phyloP scores from a whole-genome alignment of 2,113 vertebrate species.

The Merops nubicus region DNA sequence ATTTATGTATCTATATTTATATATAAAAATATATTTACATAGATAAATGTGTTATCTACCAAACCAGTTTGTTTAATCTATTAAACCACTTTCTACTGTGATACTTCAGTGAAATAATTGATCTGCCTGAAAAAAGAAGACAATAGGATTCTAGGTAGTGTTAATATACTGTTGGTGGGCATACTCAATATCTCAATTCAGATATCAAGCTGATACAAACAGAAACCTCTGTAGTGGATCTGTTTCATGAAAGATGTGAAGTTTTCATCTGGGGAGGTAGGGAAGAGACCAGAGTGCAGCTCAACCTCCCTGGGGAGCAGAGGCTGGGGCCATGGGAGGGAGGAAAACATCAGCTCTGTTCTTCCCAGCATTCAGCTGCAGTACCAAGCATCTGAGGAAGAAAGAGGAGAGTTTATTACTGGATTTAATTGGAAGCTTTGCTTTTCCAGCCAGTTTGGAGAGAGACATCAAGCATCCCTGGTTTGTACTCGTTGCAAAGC shows the following conservation, averaged over 20 bases:
- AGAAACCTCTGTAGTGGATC: not conserved
- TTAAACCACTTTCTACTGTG: not conserved
- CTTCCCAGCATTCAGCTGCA: not conserved
- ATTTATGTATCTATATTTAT: no score
- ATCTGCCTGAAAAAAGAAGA: not conserved
- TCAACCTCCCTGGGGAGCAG: accelerated
- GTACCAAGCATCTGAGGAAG: not conserved
- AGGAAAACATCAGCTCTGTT: not conserved
- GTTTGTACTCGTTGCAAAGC: not conserved
- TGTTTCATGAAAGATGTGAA: accelerated
- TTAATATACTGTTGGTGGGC: not conserved
- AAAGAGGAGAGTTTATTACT: not conserved
- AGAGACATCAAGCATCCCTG: not conserved
- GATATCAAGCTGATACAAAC: not conserved
- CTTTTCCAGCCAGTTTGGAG: not conserved
- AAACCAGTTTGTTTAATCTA: not conserved
- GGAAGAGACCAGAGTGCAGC: not conserved
- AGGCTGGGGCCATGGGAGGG: not conserved
- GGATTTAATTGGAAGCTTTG: not conserved
- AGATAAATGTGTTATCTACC: not conserved
- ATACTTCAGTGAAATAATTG: not conserved
- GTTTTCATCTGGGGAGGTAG: not conserved
- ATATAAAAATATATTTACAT: no score
- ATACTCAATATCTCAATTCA: not conserved
- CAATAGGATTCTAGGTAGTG: not conserved